Evolutionary conservation across 2,888 invertebrate genomes (phyloP).

Genomic region (Lithosia quadra): DNA sequence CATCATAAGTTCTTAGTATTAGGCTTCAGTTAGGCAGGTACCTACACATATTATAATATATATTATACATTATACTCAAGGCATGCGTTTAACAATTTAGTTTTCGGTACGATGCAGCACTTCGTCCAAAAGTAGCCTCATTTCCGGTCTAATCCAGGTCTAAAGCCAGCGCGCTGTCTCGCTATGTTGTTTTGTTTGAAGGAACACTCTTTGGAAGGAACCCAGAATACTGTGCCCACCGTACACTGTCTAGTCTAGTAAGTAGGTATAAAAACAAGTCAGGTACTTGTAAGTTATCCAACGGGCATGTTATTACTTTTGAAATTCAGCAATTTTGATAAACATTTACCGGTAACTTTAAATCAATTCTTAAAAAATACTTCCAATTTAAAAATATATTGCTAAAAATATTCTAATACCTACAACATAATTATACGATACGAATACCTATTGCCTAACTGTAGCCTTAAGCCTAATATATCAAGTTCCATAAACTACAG

Average conservation of each 20-base stretch:
- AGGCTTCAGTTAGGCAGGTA: slow-evolving; percentile 8
- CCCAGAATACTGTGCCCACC: background rate
- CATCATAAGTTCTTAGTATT: background rate
- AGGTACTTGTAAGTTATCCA: no score
- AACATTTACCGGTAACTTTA: no score
- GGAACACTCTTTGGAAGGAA: no score
- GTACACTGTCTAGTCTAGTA: background rate
- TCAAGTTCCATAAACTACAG: slow-evolving; percentile 8
- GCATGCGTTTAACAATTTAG: background rate
- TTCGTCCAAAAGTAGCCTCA: background rate
- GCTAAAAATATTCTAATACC: no score
- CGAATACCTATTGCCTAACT: background rate
- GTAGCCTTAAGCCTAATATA: slow-evolving; percentile 8
- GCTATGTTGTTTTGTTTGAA: background rate
- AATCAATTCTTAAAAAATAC: no score
- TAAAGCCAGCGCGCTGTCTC: background rate
- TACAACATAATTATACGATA: background rate
- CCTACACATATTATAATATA: background rate
- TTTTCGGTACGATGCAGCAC: background rate
- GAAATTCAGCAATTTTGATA: no score
- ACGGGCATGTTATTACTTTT: no score
- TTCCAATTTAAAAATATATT: no score
- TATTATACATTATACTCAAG: background rate
- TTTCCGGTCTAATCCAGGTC: background rate
- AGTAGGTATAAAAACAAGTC: no score